Evolutionary conservation across 2,888 invertebrate species (phyloP).

Genomic region (Apamea monoglypha): DNA sequence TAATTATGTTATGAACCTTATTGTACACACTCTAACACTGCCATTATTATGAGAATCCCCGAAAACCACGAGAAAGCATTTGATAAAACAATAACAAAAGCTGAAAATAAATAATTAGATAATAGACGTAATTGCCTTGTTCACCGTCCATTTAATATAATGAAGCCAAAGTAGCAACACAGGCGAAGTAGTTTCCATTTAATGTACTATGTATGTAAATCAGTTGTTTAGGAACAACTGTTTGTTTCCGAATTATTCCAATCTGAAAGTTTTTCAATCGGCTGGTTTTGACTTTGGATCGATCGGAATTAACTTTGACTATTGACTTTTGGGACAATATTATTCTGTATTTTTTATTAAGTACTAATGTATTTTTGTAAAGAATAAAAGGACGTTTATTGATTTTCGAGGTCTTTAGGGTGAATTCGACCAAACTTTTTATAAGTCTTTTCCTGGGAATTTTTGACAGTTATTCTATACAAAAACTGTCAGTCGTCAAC

Average conservation of each 20-base stretch:
- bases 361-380: not conserved
- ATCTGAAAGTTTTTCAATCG: conserved; percentile 61
- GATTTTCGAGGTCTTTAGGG: no score
- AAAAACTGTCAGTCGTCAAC: not conserved
- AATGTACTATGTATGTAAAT: conserved; percentile 40
- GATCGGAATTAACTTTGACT: conserved; percentile 20
- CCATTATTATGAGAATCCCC: not conserved
- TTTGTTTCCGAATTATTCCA: conserved; percentile 56
- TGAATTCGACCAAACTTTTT: not conserved
- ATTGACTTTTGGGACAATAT: conserved; percentile 17
- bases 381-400: not conserved
- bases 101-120: not conserved
- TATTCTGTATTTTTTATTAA: not conserved
- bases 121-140: not conserved
- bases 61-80: not conserved
- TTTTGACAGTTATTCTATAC: not conserved
- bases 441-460: not conserved
- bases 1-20: no score
- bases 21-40: not conserved
- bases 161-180: conserved; percentile 3
- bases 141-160: not conserved
- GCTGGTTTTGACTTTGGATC: conserved; percentile 51
- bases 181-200: conserved; percentile 26
- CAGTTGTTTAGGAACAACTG: conserved; percentile 42
- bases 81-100: not conserved